A percentile compares a stretch with the other conserved stretches of the same genome.
These are phyloP conservation scores for Aptenodytes patagonicus DNA, from an alignment of 2,113 vertebrate genomes.

Conservation along the genomic window DNA sequence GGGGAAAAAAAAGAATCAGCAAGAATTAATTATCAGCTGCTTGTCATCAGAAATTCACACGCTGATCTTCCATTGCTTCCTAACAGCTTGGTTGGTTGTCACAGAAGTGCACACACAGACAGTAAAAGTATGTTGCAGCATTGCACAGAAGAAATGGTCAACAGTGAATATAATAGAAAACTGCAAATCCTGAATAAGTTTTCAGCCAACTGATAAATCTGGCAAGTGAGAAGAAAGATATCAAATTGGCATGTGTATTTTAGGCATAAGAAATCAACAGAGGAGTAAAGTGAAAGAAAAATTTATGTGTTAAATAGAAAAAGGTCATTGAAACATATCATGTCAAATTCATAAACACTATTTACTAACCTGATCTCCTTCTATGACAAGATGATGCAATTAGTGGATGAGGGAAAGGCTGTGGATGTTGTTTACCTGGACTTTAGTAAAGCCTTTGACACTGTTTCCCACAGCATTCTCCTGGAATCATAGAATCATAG, in stretches of 20 bases:
- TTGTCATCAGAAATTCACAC: background rate
- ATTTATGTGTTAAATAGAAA: background rate
- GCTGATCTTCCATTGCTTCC: background rate
- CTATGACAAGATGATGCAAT: background rate
- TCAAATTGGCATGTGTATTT: background rate
- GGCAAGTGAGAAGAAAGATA: background rate
- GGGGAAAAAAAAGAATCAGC: background rate
- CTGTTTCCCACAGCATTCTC: rapidly evolving
- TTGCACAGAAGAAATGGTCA: background rate
- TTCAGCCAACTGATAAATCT: background rate
- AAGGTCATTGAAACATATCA: background rate
- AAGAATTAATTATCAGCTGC: background rate
- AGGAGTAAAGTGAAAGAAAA: background rate
- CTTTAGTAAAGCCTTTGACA: background rate
- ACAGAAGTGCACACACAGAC: background rate
- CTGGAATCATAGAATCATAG: no score
- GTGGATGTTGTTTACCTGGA: background rate
- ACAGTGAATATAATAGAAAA: background rate
- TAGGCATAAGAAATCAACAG: background rate
- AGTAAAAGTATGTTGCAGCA: background rate
- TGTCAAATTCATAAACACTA: background rate
- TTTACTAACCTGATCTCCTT: background rate
- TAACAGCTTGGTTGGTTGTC: background rate
- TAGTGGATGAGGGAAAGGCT: background rate
- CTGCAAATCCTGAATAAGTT: background rate